These are phyloP conservation scores for Ormyrus thymus DNA, from an alignment of 2,888 invertebrate species.

Conservation along the genomic window DNA sequence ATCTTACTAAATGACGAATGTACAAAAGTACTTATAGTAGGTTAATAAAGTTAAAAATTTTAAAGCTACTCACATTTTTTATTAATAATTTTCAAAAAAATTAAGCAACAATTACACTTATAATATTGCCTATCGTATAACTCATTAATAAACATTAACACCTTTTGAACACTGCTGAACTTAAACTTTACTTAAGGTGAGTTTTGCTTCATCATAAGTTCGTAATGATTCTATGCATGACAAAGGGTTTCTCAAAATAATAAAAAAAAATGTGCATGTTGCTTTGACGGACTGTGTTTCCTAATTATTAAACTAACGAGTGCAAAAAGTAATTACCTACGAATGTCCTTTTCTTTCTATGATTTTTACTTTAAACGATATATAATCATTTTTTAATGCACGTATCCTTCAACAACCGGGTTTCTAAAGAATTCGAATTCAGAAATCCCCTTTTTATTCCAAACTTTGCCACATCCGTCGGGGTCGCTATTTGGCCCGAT, in stretches of 20 bases:
- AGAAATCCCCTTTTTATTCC: not conserved
- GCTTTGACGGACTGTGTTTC: constrained; percentile 54
- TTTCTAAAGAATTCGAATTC: no score
- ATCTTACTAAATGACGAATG: constrained; percentile 13
- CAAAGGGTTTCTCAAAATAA: not conserved
- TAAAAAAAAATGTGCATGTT: constrained; percentile 35
- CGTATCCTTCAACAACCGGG: no score
- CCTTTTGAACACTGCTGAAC: not conserved
- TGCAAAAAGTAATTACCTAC: not conserved
- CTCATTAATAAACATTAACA: constrained; percentile 18
- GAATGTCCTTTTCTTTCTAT: no score
- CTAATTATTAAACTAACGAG: not conserved
- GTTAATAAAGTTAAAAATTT: constrained; percentile 23
- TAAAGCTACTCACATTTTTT: not conserved
- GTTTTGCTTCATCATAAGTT: constrained; percentile 24
- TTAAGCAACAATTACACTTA: no score
- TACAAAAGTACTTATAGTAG: constrained; percentile 15
- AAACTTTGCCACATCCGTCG: constrained; percentile 53
- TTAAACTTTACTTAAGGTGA: constrained; percentile 39
- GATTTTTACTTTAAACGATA: no score
- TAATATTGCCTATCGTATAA: no score
- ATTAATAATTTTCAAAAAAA: no score
- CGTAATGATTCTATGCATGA: constrained; percentile 24
- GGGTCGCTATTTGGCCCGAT: constrained; percentile 11
- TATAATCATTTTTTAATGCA: no score